These are phyloP conservation scores for Megalonaias nervosa DNA, from an alignment of 1,140 invertebrate species.

Conservation along the genomic window DNA sequence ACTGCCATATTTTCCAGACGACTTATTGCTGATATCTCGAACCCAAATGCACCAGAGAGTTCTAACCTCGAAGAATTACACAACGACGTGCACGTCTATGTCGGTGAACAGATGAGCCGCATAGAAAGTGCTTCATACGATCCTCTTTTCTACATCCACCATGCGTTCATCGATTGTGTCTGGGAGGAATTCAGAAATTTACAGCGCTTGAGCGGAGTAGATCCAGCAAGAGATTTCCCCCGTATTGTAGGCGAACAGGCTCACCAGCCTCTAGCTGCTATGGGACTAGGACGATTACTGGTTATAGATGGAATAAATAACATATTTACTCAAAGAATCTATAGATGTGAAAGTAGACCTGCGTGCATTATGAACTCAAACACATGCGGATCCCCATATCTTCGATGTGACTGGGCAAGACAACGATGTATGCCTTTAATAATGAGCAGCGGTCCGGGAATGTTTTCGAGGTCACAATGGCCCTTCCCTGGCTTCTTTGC, in stretches of 20 bases:
- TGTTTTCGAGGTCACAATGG: too few relatives aligned
- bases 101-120: conserved; percentile 52
- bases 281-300: conserved; percentile 49
- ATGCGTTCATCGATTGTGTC: conserved; percentile 51
- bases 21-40: conserved; percentile 46
- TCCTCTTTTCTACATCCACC: conserved; percentile 50
- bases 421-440: conserved; percentile 46
- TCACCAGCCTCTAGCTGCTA: conserved; percentile 47
- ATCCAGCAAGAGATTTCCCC: conserved; percentile 50
- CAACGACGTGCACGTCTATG: conserved; percentile 48
- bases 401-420: conserved; percentile 46
- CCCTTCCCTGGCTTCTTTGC: too few relatives aligned
- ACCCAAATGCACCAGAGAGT: conserved; percentile 45
- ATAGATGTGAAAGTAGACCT: conserved; percentile 45
- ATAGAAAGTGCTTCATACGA: conserved; percentile 51
- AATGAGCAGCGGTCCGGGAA: conserved; percentile 33
- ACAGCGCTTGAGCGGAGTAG: conserved; percentile 52
- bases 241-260: conserved; percentile 46
- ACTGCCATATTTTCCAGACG: conserved; percentile 30
- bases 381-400: conserved; percentile 49
- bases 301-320: conserved; percentile 53
- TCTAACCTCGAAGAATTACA: conserved; percentile 51
- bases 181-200: conserved; percentile 54
- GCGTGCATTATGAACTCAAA: conserved; percentile 41
- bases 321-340: conserved; percentile 47